These are phyloP conservation scores for Platysternon megacephalum DNA, from an alignment of 2,113 vertebrate genomes.

Conservation along the genomic window DNA sequence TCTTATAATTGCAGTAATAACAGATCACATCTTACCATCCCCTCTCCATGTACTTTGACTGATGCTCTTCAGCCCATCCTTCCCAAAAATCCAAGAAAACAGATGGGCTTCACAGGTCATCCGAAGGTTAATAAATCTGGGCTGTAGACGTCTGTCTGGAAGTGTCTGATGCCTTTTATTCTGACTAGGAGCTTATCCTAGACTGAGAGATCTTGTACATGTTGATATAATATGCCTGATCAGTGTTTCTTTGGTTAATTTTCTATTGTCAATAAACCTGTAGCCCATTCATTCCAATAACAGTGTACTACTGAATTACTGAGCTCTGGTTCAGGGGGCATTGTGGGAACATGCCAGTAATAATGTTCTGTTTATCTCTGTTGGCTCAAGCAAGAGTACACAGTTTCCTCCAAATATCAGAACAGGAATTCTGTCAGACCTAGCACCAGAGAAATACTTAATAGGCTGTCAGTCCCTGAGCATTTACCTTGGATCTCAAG, in stretches of 20 bases:
- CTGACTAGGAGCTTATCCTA: not conserved
- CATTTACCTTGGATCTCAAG: not conserved
- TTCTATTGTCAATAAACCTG: not conserved
- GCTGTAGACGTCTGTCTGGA: not conserved
- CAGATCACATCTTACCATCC: not conserved
- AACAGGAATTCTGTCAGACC: not conserved
- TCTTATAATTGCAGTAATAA: accelerated
- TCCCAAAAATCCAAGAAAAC: not conserved
- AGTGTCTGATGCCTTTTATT: not conserved
- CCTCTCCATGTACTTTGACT: not conserved
- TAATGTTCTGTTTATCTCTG: not conserved
- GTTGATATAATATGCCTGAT: not conserved
- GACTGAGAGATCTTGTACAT: not conserved
- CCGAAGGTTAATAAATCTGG: not conserved
- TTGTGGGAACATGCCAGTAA: not conserved
- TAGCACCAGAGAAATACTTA: not conserved
- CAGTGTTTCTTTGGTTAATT: not conserved
- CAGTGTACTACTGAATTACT: not conserved
- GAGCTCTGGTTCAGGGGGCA: not conserved
- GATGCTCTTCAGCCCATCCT: not conserved
- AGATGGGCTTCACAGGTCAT: not conserved
- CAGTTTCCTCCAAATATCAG: not conserved
- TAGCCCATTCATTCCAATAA: not conserved
- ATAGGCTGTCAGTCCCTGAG: not conserved
- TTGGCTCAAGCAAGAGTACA: not conserved